Conservation (phyloP, 2,113 vertebrate genomes). For the Vulpes lagopus region DNA sequence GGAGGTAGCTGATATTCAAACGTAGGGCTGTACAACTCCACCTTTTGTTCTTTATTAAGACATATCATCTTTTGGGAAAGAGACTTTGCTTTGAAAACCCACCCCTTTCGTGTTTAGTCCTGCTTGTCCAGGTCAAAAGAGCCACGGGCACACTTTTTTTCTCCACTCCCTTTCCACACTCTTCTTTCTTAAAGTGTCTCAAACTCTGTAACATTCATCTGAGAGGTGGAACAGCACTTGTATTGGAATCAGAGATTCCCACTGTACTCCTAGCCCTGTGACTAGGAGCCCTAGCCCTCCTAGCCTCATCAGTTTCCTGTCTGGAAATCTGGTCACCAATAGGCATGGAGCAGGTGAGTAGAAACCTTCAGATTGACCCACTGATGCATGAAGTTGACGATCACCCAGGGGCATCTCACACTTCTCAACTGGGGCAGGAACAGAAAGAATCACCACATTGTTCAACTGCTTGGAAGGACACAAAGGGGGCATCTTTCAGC, state of each 20-base stretch:
- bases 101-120: background rate
- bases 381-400: background rate
- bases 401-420: background rate
- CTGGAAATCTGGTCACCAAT: background rate
- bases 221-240: background rate
- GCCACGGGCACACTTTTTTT: background rate
- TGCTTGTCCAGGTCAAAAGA: background rate
- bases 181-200: background rate
- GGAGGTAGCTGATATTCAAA: background rate
- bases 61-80: background rate
- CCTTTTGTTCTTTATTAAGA: background rate
- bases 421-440: background rate
- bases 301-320: background rate
- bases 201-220: background rate
- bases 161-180: background rate
- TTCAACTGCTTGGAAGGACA: background rate
- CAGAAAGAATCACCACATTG: rapidly evolving
- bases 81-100: background rate
- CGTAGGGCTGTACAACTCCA: background rate
- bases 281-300: too few relatives aligned
- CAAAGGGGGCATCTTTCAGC: background rate
- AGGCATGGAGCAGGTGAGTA: background rate
- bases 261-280: background rate
- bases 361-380: background rate
- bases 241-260: background rate